These are phyloP conservation scores for Leistus spinibarbis DNA, from an alignment of 2,888 invertebrate species.

Conservation along the genomic window DNA sequence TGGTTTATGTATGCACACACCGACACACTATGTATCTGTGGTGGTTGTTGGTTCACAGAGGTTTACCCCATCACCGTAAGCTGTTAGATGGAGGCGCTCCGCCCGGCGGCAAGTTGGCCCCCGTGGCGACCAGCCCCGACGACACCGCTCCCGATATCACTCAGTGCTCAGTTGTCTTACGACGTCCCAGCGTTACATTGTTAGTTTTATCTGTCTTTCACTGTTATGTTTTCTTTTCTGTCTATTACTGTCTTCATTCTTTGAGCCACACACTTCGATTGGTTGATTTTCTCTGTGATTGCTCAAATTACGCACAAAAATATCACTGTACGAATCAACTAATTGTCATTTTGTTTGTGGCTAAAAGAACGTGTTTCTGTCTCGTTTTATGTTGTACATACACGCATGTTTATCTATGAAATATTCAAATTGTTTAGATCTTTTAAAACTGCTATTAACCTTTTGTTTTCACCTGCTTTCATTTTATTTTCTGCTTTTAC, in stretches of 20 bases:
- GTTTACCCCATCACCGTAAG: conserved; percentile 60
- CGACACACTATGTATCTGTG: neutral
- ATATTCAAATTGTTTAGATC: neutral
- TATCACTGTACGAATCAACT: neutral
- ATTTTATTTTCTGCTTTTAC: neutral
- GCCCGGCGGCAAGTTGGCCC: conserved; percentile 61
- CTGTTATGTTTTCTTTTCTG: conserved; percentile 10
- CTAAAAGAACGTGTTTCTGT: neutral
- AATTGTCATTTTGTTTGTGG: neutral
- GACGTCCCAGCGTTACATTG: conserved; percentile 64
- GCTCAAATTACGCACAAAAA: neutral
- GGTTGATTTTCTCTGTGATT: too few relatives aligned
- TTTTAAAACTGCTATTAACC: neutral
- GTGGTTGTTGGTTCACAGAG: conserved; percentile 57
- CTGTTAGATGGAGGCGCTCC: conserved; percentile 55
- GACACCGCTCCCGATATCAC: conserved; percentile 55
- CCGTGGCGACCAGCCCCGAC: conserved; percentile 63
- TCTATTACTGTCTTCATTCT: conserved; percentile 22
- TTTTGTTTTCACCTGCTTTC: neutral
- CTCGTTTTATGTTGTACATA: neutral
- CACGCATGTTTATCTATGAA: too few relatives aligned
- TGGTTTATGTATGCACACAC: neutral
- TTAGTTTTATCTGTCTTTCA: conserved; percentile 56
- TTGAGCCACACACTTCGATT: too few relatives aligned
- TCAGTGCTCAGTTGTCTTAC: conserved; percentile 49